Conservation (phyloP, 2,797 vertebrate species). For the Xenops minutus region DNA sequence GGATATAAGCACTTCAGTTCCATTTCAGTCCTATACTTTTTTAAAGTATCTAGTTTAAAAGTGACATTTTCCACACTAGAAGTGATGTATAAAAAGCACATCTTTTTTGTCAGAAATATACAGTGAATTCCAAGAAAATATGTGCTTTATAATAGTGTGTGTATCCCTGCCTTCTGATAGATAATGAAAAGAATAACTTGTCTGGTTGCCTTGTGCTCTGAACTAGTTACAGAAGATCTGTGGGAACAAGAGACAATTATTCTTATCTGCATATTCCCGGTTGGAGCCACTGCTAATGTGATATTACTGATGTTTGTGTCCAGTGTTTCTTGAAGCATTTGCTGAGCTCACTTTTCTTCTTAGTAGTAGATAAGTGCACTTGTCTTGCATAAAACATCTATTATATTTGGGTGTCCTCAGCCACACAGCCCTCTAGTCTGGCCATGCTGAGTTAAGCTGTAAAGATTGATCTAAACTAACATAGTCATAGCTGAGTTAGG, state of each 20-base stretch:
- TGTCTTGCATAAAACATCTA: neutral
- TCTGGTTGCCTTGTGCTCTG: neutral
- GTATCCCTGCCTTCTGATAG: neutral
- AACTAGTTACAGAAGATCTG: neutral
- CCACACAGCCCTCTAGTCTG: neutral
- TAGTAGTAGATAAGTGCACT: neutral
- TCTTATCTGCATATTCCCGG: neutral
- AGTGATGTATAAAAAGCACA: neutral
- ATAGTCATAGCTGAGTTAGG: neutral
- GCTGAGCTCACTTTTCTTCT: neutral
- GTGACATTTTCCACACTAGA: neutral
- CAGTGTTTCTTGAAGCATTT: neutral
- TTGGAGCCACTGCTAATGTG: neutral
- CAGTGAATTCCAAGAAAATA: neutral
- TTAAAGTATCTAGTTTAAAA: slow-evolving; percentile 23
- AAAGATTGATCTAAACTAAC: neutral
- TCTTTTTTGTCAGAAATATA: neutral
- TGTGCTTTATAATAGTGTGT: neutral
- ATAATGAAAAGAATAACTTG: neutral
- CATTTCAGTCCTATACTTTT: slow-evolving; percentile 8
- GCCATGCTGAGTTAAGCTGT: neutral
- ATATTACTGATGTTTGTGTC: neutral
- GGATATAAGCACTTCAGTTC: neutral
- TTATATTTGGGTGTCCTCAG: neutral
- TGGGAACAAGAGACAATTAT: neutral